Conservation (phyloP, 2,888 invertebrate species). For the Eupeodes luniger region DNA sequence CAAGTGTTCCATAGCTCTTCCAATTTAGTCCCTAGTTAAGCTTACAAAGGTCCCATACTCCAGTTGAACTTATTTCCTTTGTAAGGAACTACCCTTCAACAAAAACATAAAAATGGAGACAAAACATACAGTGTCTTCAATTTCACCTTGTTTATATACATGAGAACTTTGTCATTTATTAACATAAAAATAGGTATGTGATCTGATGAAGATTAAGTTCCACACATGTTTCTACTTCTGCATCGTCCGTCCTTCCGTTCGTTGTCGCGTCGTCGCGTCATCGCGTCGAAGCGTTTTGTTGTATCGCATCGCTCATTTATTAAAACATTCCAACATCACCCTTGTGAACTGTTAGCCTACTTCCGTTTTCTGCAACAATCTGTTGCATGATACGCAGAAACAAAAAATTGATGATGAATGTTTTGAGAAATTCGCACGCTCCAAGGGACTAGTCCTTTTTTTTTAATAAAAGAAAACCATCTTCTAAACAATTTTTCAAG, state of each 20-base stretch:
- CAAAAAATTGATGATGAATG: conserved; percentile 33
- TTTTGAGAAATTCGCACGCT: conserved; percentile 66
- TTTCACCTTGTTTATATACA: background rate
- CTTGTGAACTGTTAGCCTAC: conserved; percentile 63
- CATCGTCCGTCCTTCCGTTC: background rate
- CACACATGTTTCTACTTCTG: conserved; percentile 41
- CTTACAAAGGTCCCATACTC: no score
- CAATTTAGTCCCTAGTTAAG: no score
- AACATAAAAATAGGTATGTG: background rate
- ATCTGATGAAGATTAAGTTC: conserved; percentile 10
- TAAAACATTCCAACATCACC: conserved; percentile 6
- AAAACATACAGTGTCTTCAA: background rate
- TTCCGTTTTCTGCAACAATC: conserved; percentile 68
- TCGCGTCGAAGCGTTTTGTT: background rate
- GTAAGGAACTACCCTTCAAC: background rate
- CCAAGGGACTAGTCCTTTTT: conserved; percentile 63
- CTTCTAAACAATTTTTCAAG: background rate
- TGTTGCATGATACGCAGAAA: conserved; percentile 37
- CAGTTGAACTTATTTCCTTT: no score
- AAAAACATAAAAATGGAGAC: background rate
- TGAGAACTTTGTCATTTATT: background rate
- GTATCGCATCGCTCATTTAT: background rate
- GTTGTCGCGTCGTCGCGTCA: no score
- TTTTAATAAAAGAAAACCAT: background rate
- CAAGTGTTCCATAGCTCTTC: no score